A percentile compares a stretch with the other conserved stretches of the same genome.
Conservation (phyloP, 2,113 vertebrate genomes). For the Ictalurus punctatus region DNA sequence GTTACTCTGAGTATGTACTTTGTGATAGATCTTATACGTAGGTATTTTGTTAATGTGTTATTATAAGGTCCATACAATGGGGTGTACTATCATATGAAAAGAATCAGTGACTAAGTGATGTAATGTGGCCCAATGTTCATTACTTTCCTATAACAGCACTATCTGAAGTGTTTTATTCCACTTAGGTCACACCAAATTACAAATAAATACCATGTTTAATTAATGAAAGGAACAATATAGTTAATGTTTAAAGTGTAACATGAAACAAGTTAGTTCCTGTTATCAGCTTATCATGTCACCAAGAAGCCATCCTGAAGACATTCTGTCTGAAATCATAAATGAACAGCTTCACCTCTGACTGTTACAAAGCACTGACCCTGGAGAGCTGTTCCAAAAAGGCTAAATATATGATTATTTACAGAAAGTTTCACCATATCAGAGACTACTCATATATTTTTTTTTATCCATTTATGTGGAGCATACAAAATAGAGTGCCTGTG, state of each 20-base stretch:
- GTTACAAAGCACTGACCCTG: neutral
- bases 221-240: neutral
- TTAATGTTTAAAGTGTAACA: neutral
- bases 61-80: neutral
- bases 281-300: neutral
- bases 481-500: neutral
- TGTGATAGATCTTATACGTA: neutral
- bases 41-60: neutral
- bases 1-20: neutral
- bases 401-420: neutral
- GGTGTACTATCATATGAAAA: neutral
- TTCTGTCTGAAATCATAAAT: neutral
- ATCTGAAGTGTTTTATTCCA: neutral
- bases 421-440: neutral
- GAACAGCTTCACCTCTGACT: too few relatives aligned
- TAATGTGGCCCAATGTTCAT: neutral
- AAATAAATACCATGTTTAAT: neutral
- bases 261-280: neutral
- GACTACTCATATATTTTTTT: neutral
- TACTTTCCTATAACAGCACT: neutral
- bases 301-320: neutral
- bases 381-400: neutral
- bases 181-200: neutral
- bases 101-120: neutral
- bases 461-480: neutral